Conservation (phyloP, 2,113 vertebrate genomes). For the Chloebia gouldiae region DNA sequence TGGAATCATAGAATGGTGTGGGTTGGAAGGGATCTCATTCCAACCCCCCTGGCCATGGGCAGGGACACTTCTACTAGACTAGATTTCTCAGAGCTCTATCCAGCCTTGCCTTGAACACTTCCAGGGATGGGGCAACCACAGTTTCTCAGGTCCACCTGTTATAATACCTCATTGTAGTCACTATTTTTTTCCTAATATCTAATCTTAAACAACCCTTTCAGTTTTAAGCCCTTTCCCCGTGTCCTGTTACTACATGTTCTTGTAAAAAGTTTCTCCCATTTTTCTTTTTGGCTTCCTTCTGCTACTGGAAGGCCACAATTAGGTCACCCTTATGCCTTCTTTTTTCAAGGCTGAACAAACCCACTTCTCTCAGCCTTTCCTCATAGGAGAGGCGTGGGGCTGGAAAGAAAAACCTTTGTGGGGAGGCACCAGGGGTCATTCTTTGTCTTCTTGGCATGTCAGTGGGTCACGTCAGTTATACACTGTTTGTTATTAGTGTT, state of each 20-base stretch:
- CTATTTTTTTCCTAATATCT: not conserved
- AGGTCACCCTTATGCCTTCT: not conserved
- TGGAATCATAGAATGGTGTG: not conserved
- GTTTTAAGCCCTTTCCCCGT: not conserved
- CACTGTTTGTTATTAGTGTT: not conserved
- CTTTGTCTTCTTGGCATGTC: not conserved
- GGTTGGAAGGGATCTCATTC: not conserved
- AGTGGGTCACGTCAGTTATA: not conserved
- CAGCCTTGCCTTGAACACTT: not conserved
- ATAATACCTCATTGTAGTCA: not conserved
- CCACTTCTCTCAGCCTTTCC: not conserved
- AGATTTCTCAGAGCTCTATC: not conserved
- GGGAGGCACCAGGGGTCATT: not conserved
- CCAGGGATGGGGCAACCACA: not conserved
- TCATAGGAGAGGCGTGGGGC: not conserved
- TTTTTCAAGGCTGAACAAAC: not conserved
- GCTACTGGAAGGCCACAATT: not conserved
- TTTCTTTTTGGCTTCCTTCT: rapidly evolving
- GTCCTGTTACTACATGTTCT: not conserved
- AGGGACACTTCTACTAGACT: not conserved
- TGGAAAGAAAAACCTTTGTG: rapidly evolving
- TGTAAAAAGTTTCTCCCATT: not conserved
- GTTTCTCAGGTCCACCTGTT: not conserved
- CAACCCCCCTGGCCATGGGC: not conserved
- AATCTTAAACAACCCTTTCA: not conserved